Conservation (phyloP, 2,888 invertebrate genomes). For the Eupithecia vulgata region DNA sequence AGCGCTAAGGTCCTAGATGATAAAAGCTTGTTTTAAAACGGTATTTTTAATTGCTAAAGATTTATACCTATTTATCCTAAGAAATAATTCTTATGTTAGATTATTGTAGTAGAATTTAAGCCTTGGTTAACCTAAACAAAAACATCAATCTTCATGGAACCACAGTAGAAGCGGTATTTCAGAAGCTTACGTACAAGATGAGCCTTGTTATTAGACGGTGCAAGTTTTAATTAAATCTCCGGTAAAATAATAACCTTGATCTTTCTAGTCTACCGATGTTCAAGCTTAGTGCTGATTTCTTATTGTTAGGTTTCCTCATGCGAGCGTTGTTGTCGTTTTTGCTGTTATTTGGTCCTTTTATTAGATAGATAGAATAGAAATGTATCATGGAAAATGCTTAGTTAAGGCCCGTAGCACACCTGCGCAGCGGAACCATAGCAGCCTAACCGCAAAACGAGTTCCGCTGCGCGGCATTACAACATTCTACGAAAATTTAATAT, state of each 20-base stretch:
- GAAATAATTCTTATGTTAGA: not conserved
- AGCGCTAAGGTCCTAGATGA: too few species aligned
- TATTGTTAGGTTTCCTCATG: not conserved
- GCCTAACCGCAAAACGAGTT: too few species aligned
- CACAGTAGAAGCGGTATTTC: slow-evolving; percentile 6
- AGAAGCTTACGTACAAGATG: slow-evolving; percentile 11
- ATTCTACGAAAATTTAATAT: too few species aligned
- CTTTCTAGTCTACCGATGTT: not conserved
- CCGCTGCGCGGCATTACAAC: too few species aligned
- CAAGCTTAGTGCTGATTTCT: not conserved
- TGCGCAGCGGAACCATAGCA: too few species aligned
- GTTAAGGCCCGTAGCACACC: too few species aligned
- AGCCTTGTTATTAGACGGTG: slow-evolving; percentile 18
- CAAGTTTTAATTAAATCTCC: slow-evolving; percentile 28
- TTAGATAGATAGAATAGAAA: not conserved
- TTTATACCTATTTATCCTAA: not conserved
- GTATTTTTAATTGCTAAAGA: too few species aligned
- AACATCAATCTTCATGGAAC: slow-evolving; percentile 9
- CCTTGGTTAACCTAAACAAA: not conserved
- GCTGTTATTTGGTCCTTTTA: not conserved
- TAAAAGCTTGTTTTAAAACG: too few species aligned
- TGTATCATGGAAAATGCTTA: too few species aligned
- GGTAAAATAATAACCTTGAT: slow-evolving; percentile 16
- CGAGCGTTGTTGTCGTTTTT: not conserved
- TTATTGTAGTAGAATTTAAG: not conserved